phyloP scores from a whole-genome alignment of 2,113 vertebrate genomes.

The Chaenogobius annularis region DNA sequence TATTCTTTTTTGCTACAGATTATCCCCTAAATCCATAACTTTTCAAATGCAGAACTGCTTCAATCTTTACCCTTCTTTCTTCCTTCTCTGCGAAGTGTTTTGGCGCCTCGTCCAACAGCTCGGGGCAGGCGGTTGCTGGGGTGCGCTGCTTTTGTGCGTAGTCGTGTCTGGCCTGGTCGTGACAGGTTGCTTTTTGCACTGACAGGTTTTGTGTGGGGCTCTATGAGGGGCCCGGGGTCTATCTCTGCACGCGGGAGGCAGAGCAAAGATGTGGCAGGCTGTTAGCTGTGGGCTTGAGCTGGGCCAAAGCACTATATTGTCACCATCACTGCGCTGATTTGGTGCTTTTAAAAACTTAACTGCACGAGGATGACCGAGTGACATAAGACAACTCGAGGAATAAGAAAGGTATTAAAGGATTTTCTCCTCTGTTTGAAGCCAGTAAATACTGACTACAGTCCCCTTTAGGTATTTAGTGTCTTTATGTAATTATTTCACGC shows the following conservation, averaged over 20 bases:
- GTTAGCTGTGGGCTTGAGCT: conserved; percentile 59
- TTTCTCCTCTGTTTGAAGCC: not conserved
- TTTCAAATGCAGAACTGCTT: not conserved
- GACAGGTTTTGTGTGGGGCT: conserved; percentile 69
- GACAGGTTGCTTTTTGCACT: conserved; percentile 74
- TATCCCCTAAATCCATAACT: not conserved
- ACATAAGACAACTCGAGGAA: conserved; percentile 14
- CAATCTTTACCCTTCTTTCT: conserved; percentile 32
- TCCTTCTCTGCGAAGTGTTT: conserved; percentile 3
- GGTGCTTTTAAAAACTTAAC: conserved; percentile 63
- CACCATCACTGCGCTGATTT: conserved; percentile 56
- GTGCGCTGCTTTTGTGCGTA: conserved; percentile 50
- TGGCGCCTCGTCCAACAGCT: conserved; percentile 55
- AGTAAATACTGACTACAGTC: not conserved
- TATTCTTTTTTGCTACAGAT: no score
- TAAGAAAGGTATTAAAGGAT: not conserved
- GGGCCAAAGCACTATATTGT: conserved; percentile 58
- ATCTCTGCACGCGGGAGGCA: conserved; percentile 9
- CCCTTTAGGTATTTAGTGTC: not conserved
- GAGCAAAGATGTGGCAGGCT: conserved; percentile 42
- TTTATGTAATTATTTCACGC: not conserved
- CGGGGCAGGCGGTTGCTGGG: conserved; percentile 49
- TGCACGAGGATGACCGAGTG: conserved; percentile 32
- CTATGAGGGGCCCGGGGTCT: conserved; percentile 46
- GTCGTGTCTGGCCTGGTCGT: conserved; percentile 59